A percentile compares a stretch with the other conserved stretches of the same genome.
Evolutionary conservation across 2,797 vertebrate genomes (phyloP).

Genomic region (Falco peregrinus): DNA sequence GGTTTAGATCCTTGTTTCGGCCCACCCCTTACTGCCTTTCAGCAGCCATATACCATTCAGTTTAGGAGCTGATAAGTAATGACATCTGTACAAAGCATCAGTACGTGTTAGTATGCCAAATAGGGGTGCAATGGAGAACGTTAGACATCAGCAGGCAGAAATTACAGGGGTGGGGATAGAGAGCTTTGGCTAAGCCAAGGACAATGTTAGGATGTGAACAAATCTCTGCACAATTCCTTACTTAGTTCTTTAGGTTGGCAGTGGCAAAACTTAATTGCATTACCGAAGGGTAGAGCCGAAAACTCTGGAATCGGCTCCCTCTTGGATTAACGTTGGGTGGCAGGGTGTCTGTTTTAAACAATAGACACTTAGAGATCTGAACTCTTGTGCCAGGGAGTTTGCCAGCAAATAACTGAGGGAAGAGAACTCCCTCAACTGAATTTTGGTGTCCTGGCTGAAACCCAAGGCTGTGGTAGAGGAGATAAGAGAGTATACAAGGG

Average conservation of each 20-base stretch:
- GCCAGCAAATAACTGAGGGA: not conserved
- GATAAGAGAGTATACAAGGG: not conserved
- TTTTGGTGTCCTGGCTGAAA: not conserved
- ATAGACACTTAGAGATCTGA: not conserved
- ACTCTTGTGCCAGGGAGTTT: not conserved
- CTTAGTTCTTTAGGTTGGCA: not conserved
- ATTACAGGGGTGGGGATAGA: slow-evolving; percentile 15
- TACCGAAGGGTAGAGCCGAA: rapidly evolving
- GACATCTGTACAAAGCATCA: slow-evolving; percentile 1
- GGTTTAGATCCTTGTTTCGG: slow-evolving; percentile 16
- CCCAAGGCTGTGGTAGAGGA: not conserved
- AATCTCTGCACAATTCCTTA: not conserved
- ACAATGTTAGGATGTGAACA: not conserved
- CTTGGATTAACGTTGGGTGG: not conserved
- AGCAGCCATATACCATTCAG: slow-evolving; percentile 26
- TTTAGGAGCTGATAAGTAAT: not conserved
- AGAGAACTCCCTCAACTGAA: not conserved
- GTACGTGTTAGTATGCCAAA: slow-evolving; percentile 15
- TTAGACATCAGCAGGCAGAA: slow-evolving; percentile 17
- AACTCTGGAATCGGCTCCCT: not conserved
- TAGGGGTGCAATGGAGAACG: not conserved
- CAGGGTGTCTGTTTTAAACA: not conserved
- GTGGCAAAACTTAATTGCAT: not conserved
- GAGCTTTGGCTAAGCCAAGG: not conserved
- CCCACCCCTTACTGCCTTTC: slow-evolving; percentile 19